Evolutionary conservation across 2,888 invertebrate species (phyloP).

Genomic region (Epinotia ramella): DNA sequence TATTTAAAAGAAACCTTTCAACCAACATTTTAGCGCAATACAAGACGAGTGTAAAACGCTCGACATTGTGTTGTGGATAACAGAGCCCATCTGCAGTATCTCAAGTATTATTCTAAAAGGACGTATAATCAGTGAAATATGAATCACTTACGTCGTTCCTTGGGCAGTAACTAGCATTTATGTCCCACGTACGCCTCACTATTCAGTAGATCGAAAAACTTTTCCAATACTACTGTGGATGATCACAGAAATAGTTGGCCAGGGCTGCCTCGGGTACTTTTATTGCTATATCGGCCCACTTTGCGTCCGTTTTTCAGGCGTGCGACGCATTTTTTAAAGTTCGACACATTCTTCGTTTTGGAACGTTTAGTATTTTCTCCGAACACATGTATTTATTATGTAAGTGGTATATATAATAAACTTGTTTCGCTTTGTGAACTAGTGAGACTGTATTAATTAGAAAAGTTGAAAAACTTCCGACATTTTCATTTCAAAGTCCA

Average conservation of each 20-base stretch:
- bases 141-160: constrained; percentile 7
- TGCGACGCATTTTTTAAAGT: constrained; percentile 41
- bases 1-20: constrained; percentile 40
- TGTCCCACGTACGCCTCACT: constrained; percentile 75
- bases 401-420: too few species aligned
- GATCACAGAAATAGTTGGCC: constrained; percentile 78
- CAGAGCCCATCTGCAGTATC: constrained; percentile 69
- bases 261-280: constrained; percentile 67
- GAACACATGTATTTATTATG: too few species aligned
- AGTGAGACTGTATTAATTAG: too few species aligned
- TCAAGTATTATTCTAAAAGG: background rate
- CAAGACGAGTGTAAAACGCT: constrained; percentile 70
- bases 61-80: constrained; percentile 72
- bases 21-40: constrained; percentile 46
- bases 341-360: background rate
- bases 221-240: constrained; percentile 78
- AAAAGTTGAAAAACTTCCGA: too few species aligned
- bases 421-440: too few species aligned
- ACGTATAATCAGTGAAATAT: background rate
- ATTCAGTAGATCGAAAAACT: constrained; percentile 81
- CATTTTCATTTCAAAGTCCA: too few species aligned
- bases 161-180: constrained; percentile 56
- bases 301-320: constrained; percentile 50
- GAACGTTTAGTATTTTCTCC: background rate
- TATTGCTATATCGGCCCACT: constrained; percentile 63